Conservation (phyloP, 2,888 invertebrate species). For the Phortica okadai region DNA sequence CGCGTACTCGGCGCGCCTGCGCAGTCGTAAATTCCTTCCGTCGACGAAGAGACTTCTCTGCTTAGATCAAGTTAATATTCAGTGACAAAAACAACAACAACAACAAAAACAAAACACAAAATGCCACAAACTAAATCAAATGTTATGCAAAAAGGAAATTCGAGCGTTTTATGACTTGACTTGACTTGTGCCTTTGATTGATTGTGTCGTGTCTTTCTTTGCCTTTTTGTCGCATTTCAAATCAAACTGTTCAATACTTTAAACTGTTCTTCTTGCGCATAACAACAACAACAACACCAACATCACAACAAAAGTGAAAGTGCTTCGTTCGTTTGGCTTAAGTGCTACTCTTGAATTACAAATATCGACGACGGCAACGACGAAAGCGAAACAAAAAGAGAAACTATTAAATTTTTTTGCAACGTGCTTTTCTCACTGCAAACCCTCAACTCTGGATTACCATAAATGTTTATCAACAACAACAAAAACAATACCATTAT, state of each 20-base stretch:
- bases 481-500: constrained; percentile 3
- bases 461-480: constrained; percentile 15
- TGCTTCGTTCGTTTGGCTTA: constrained; percentile 49
- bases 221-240: background rate
- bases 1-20: background rate
- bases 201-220: constrained; percentile 25
- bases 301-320: constrained; percentile 64
- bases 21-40: constrained; percentile 22
- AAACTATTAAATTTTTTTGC: constrained; percentile 30
- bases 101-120: constrained; percentile 27
- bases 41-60: constrained; percentile 17
- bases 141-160: constrained; percentile 2
- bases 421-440: too few species aligned
- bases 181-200: constrained; percentile 40
- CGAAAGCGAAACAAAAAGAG: constrained; percentile 54
- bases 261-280: constrained; percentile 62
- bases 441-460: constrained; percentile 41
- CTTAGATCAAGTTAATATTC: too few species aligned
- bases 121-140: background rate
- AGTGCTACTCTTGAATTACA: constrained; percentile 64
- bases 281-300: constrained; percentile 45
- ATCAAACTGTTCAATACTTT: constrained; percentile 33
- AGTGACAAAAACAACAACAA: constrained; percentile 14
- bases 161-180: constrained; percentile 57
- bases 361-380: constrained; percentile 48